Evolutionary conservation across 2,888 invertebrate species (phyloP).

Genomic region (Ganaspis brasiliensis): DNA sequence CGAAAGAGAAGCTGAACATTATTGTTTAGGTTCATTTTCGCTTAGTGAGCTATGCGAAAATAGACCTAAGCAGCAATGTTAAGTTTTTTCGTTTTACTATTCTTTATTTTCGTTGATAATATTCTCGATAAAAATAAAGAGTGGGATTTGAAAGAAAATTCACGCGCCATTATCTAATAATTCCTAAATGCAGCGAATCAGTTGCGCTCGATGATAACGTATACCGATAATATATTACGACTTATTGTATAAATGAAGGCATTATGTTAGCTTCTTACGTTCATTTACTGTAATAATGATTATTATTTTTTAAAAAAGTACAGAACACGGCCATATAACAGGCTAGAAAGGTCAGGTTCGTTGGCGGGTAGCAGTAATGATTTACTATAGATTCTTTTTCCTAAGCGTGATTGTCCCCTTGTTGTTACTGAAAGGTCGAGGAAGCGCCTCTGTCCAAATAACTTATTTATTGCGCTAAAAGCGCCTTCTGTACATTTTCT

Average conservation of each 20-base stretch:
- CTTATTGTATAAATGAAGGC: constrained; percentile 78
- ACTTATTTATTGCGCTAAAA: constrained; percentile 76
- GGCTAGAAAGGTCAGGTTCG: constrained; percentile 55
- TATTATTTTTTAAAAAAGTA: constrained; percentile 53
- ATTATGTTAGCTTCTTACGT: constrained; percentile 73
- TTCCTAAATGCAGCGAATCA: constrained; percentile 74
- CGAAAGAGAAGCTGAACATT: too few species aligned
- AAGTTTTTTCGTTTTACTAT: too few species aligned
- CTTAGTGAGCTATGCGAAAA: too few species aligned
- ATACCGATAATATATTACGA: constrained; percentile 75
- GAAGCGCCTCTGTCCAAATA: constrained; percentile 71
- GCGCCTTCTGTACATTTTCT: constrained; percentile 32
- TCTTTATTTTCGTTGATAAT: too few species aligned
- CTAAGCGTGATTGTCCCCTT: constrained; percentile 73
- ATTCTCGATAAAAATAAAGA: too few species aligned
- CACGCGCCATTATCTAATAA: constrained; percentile 76
- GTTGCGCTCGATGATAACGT: constrained; percentile 72
- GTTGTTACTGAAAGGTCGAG: constrained; percentile 63
- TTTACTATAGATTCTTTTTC: constrained; percentile 60
- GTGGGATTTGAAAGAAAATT: constrained; percentile 60
- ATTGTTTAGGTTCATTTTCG: too few species aligned
- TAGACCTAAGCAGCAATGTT: too few species aligned
- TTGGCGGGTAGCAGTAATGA: constrained; percentile 67
- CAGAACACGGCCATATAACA: constrained; percentile 55
- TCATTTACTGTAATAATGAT: constrained; percentile 57